Conservation (phyloP, 2,113 vertebrate genomes). For the Psephotus haematonotus region DNA sequence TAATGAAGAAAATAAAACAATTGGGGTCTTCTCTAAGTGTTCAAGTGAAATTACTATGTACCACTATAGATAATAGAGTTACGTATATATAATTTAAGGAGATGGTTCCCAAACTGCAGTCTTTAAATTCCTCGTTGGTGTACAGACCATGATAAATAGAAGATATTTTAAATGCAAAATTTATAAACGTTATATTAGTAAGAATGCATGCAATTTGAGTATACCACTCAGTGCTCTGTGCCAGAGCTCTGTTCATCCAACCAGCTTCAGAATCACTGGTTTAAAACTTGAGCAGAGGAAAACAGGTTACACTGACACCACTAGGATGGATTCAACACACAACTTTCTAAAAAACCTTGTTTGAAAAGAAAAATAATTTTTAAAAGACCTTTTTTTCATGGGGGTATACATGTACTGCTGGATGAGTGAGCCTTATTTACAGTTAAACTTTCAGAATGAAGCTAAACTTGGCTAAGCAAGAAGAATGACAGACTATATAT, state of each 20-base stretch:
- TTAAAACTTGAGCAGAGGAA: not conserved
- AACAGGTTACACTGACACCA: not conserved
- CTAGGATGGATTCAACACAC: not conserved
- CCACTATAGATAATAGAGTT: not conserved
- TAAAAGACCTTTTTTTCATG: not conserved
- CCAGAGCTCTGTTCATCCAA: not conserved
- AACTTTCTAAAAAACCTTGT: not conserved
- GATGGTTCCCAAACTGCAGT: not conserved
- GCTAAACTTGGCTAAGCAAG: not conserved
- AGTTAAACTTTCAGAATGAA: not conserved
- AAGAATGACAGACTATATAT: not conserved
- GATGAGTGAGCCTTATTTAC: not conserved
- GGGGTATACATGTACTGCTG: not conserved
- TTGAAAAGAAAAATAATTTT: not conserved
- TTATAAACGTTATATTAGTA: not conserved
- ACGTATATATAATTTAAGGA: not conserved
- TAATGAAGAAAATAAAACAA: not conserved
- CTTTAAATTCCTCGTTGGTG: not conserved
- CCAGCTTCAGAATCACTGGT: not conserved
- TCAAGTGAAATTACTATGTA: not conserved
- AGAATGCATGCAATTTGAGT: not conserved
- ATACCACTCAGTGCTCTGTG: not conserved
- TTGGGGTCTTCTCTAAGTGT: not conserved
- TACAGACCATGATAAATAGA: not conserved
- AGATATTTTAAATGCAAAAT: not conserved